These are phyloP conservation scores for Elysia chlorotica DNA, from an alignment of 1,140 invertebrate genomes.

Conservation along the genomic window DNA sequence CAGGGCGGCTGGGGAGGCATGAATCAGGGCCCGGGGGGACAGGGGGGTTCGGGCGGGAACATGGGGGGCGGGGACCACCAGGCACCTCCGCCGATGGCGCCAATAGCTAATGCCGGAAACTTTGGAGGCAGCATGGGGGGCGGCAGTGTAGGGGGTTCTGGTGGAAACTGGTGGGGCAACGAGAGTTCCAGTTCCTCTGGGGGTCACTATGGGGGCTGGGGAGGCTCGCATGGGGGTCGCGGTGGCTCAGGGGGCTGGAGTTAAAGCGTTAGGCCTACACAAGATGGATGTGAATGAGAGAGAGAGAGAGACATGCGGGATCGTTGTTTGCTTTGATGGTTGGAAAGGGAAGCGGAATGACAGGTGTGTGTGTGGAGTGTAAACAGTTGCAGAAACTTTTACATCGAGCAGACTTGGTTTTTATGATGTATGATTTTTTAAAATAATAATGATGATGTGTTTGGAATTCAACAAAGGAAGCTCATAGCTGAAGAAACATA, in stretches of 20 bases:
- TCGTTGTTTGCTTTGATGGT: too few species aligned
- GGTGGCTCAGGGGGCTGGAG: slow-evolving; percentile 24
- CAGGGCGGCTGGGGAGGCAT: slow-evolving; percentile 47
- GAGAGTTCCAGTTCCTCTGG: slow-evolving; percentile 1
- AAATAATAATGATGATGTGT: too few species aligned
- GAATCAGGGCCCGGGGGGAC: slow-evolving; percentile 37
- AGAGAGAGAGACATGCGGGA: too few species aligned
- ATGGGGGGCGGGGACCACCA: slow-evolving; percentile 22
- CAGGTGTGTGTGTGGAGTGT: too few species aligned
- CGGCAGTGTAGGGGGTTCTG: slow-evolving; percentile 12
- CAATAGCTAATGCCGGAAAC: neutral
- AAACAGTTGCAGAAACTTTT: too few species aligned
- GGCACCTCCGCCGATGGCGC: slow-evolving; percentile 1
- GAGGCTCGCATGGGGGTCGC: slow-evolving; percentile 22
- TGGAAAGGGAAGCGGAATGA: too few species aligned
- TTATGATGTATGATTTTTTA: too few species aligned
- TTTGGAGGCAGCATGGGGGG: slow-evolving; percentile 20
- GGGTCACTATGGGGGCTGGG: slow-evolving; percentile 19
- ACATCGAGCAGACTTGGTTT: too few species aligned
- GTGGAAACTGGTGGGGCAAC: slow-evolving; percentile 17
- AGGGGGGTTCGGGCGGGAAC: slow-evolving; percentile 34
- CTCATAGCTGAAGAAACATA: too few species aligned
- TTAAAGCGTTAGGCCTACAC: too few species aligned
- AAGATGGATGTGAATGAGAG: too few species aligned
- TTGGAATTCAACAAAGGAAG: too few species aligned